These are phyloP conservation scores for Thamnophis sirtalis DNA, from an alignment of 2,113 vertebrate genomes.

Conservation along the genomic window DNA sequence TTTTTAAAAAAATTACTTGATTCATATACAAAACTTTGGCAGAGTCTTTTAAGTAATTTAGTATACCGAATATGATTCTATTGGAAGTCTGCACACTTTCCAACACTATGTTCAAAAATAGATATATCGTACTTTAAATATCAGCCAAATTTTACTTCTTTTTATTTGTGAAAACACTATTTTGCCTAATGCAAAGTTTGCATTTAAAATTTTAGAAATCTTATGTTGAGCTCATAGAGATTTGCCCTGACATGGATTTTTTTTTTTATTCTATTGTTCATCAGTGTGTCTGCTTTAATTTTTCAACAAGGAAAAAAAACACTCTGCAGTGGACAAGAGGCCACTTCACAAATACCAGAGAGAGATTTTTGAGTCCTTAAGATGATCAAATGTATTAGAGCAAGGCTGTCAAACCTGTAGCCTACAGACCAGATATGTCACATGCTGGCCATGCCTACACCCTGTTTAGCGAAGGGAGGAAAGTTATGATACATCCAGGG, in stretches of 20 bases:
- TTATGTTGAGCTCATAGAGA: neutral
- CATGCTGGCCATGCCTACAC: no score
- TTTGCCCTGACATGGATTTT: neutral
- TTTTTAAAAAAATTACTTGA: neutral
- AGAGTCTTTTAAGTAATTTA: neutral
- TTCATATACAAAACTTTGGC: neutral
- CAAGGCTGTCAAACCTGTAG: no score
- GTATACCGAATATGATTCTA: neutral
- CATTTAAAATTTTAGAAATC: neutral
- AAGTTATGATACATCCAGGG: no score
- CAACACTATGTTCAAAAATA: neutral
- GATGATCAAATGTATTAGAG: neutral
- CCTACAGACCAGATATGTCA: no score
- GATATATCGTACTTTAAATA: neutral
- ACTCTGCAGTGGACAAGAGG: neutral
- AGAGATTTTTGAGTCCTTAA: neutral
- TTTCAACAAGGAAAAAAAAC: neutral
- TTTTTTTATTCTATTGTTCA: neutral
- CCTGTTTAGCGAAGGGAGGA: no score
- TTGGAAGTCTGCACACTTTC: neutral
- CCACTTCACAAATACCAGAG: neutral
- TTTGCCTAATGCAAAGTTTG: neutral
- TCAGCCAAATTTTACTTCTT: neutral
- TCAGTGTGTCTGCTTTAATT: neutral
- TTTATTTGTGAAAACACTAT: neutral